phyloP scores from a whole-genome alignment of 2,888 invertebrate species.

The Microplitis manilae region DNA sequence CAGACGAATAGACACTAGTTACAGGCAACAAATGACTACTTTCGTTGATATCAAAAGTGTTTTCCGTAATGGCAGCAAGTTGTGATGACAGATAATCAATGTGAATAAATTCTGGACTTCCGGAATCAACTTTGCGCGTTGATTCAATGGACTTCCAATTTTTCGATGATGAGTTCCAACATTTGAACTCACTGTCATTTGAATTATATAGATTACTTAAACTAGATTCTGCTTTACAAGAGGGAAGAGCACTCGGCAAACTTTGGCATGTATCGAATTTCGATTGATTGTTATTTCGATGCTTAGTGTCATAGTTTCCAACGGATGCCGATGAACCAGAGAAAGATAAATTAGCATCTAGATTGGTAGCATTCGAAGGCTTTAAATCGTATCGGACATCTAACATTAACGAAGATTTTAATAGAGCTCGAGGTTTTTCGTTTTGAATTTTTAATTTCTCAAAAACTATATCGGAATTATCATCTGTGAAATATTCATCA shows the following conservation, averaged over 20 bases:
- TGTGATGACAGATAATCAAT: constrained; percentile 32
- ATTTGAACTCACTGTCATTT: constrained; percentile 39
- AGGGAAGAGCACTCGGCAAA: constrained; percentile 51
- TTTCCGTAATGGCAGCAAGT: constrained; percentile 36
- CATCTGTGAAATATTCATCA: constrained; percentile 51
- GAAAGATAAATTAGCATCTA: constrained; percentile 42
- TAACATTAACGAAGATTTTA: constrained; percentile 65
- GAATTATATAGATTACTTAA: constrained; percentile 46
- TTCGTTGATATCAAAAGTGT: constrained; percentile 29
- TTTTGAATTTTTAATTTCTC: constrained; percentile 26
- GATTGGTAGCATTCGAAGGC: constrained; percentile 53
- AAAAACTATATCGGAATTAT: constrained; percentile 46
- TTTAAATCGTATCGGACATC: constrained; percentile 65
- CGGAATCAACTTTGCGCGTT: constrained; percentile 30
- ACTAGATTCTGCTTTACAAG: constrained; percentile 39
- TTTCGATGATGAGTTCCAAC: constrained; percentile 43
- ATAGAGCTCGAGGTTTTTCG: constrained; percentile 47
- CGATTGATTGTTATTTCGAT: constrained; percentile 32
- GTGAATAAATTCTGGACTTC: constrained; percentile 37
- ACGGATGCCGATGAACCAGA: constrained; percentile 49
- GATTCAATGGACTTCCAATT: constrained; percentile 52
- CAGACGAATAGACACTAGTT: constrained; percentile 75
- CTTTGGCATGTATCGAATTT: constrained; percentile 57
- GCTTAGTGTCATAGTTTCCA: constrained; percentile 47
- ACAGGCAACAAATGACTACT: constrained; percentile 29